These are phyloP conservation scores for Scarus forsteni DNA, from an alignment of 2,797 vertebrate species.

Conservation along the genomic window DNA sequence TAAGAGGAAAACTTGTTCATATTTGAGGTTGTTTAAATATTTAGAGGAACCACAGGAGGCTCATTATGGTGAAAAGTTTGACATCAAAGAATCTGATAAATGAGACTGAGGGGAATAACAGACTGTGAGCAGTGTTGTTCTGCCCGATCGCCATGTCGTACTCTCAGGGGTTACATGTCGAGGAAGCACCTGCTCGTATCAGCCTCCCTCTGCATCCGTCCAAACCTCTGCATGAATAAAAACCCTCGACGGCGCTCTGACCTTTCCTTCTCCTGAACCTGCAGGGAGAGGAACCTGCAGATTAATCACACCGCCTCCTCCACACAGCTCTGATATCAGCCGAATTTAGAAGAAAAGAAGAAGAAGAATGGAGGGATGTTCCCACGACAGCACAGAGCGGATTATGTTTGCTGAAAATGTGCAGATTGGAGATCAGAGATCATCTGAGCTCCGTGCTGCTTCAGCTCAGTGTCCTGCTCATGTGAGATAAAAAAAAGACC, in stretches of 20 bases:
- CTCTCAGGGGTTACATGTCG: constrained; percentile 21
- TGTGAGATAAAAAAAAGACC: constrained; percentile 46
- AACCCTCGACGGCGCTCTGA: constrained; percentile 32
- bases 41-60: neutral
- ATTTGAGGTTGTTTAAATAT: neutral
- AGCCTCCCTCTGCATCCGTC: constrained; percentile 51
- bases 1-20: neutral
- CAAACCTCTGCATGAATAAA: constrained; percentile 47
- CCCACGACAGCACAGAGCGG: constrained; percentile 31
- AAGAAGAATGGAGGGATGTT: constrained; percentile 25
- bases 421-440: constrained; percentile 54
- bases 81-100: constrained; percentile 38
- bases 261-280: constrained; percentile 48
- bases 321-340: constrained; percentile 50
- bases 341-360: neutral
- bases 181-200: constrained; percentile 32
- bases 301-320: constrained; percentile 58
- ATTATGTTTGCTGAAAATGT: constrained; percentile 50
- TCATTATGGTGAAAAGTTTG: neutral
- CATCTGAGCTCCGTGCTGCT: constrained; percentile 39
- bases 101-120: constrained; percentile 30
- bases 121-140: neutral
- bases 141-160: constrained; percentile 48
- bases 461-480: constrained; percentile 28
- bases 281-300: constrained; percentile 46